Evolutionary conservation across 2,797 vertebrate genomes (phyloP), one percentile per base, ranked within the genome.

Genomic region (Ficedula albicollis): DNA sequence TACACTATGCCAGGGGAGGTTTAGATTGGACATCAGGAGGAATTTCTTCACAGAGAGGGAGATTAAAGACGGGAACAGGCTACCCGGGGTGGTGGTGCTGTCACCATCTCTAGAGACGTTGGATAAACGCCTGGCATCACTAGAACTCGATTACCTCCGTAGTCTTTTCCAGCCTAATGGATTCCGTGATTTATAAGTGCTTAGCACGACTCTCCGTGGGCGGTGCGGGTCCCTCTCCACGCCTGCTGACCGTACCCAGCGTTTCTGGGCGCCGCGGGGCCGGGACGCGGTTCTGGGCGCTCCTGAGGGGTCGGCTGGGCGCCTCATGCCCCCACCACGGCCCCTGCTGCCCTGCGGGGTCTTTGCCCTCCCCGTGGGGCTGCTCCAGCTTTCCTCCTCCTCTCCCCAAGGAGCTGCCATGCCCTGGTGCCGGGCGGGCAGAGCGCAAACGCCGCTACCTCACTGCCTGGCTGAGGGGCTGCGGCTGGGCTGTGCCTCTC

Each of bases 211-310:
- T 4, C 36, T 1, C 17, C 3, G 18, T 11, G 27, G 19, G 34
- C 29, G 8, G 15, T 3, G 0, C 5, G 52, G 19, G 10, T 12
- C 0, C 15, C 18, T n/a, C 21, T 8, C 7, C 19, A 3, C 17
- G 30, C 1, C 0, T 2, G 9, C 17, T 1, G 16, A 1, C 34
- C 12, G 17, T 1, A 5, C 11, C 21, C 5, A 8, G 22, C 11
- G 15, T 4, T 20, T 5, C 5, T 2, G 26, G n/a, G n/a, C n/a
- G n/a, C n/a, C n/a, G 48, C 14, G 48, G 49, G 26, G 15, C 15
- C 49, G 8, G 48, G 8, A 26, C 48, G 49, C 15, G 10, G 29
- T 77, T 29, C 63, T 5, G 52, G 9, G 36, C 32, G 20, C 77
- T 23, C 18, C 69, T 49, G 19, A 38, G 76, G 51, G 41, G 30